phyloP scores from a whole-genome alignment of 2,888 invertebrate genomes.

The Elegia similella region DNA sequence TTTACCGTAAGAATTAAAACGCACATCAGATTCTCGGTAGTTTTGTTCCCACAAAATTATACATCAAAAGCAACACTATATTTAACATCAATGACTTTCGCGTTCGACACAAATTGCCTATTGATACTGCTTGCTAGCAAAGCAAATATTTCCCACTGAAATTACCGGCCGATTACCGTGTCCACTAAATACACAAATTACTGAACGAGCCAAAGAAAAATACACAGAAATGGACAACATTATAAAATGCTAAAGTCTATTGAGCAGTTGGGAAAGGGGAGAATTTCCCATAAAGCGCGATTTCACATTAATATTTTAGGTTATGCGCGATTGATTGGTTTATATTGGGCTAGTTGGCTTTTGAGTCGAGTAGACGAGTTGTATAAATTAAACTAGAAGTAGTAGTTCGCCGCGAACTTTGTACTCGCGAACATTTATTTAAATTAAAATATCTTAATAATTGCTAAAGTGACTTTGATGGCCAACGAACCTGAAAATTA shows the following conservation, averaged over 20 bases:
- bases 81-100: constrained; percentile 1
- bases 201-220: constrained; percentile 62
- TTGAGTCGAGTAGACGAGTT: not conserved
- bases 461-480: no score
- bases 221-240: constrained; percentile 49
- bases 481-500: no score
- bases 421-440: no score
- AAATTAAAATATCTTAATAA: no score
- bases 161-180: constrained; percentile 61
- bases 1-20: no score
- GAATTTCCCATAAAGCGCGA: constrained; percentile 71
- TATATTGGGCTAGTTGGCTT: not conserved
- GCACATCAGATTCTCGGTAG: no score
- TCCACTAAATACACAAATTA: constrained; percentile 68
- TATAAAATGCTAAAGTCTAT: constrained; percentile 53
- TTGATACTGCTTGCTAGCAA: constrained; percentile 21
- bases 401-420: no score
- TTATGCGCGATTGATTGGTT: constrained; percentile 43
- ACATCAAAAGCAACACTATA: not conserved
- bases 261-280: constrained; percentile 68
- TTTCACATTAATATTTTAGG: constrained; percentile 70
- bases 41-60: not conserved
- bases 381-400: not conserved
- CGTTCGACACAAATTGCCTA: constrained; percentile 4
- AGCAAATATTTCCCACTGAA: constrained; percentile 49